A percentile compares a stretch with the other conserved stretches of the same genome.
phyloP scores from a whole-genome alignment of 2,888 invertebrate species.

The Trachelus troglodyta region DNA sequence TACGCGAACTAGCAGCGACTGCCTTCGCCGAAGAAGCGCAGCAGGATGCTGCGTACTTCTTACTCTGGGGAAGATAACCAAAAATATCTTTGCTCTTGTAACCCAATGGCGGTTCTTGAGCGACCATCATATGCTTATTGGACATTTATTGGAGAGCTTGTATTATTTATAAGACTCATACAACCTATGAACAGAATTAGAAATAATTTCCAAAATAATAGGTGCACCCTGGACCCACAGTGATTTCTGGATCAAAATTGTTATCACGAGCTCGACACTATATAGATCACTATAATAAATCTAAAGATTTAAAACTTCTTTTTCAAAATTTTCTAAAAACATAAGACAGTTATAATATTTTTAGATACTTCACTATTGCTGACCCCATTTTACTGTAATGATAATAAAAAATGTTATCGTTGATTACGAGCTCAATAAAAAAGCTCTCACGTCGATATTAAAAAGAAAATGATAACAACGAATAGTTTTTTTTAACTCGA shows the following conservation, averaged over 20 bases:
- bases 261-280: background rate
- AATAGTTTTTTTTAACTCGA: background rate
- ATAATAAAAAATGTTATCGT: background rate
- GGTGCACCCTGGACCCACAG: background rate
- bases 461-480: background rate
- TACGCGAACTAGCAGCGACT: background rate
- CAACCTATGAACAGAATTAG: background rate
- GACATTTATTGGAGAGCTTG: background rate
- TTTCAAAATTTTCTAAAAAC: background rate
- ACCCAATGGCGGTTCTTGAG: conserved; percentile 1
- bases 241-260: background rate
- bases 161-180: background rate
- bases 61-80: conserved; percentile 26
- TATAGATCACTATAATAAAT: background rate
- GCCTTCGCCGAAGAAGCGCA: conserved; percentile 1
- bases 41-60: conserved; percentile 12
- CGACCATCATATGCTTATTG: background rate
- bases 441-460: background rate
- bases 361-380: background rate
- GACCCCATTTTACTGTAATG: background rate
- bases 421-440: background rate
- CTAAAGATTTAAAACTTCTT: background rate
- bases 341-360: background rate
- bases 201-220: background rate
- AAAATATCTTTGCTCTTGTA: conserved; percentile 40